A percentile compares a stretch with the other conserved stretches of the same genome.
These are phyloP conservation scores for Ceramica pisi DNA, from an alignment of 2,888 invertebrate species.

Conservation along the genomic window DNA sequence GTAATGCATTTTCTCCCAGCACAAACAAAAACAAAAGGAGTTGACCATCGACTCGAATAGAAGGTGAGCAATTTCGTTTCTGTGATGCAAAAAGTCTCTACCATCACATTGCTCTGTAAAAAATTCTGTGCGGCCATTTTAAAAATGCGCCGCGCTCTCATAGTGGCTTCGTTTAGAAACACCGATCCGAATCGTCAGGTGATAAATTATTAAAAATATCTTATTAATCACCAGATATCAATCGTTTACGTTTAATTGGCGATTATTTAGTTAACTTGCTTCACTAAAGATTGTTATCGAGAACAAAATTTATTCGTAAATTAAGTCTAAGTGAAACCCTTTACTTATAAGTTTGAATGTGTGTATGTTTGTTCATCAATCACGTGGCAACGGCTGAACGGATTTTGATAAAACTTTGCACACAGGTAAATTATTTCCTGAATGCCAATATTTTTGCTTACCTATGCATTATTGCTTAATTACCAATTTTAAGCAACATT, in stretches of 20 bases:
- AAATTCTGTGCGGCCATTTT: slow-evolving; percentile 80
- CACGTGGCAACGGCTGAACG: neutral
- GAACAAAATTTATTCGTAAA: slow-evolving; percentile 53
- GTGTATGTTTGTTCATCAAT: neutral
- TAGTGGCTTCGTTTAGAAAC: slow-evolving; percentile 72
- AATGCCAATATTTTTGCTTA: too few species aligned
- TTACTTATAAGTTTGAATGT: neutral
- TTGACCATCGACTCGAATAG: too few species aligned
- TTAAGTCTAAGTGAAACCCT: slow-evolving; percentile 60
- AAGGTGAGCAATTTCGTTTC: neutral
- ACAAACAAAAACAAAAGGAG: too few species aligned
- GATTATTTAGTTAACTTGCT: slow-evolving; percentile 80
- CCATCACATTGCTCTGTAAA: slow-evolving; percentile 71
- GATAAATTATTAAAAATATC: slow-evolving; percentile 88
- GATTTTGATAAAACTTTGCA: neutral
- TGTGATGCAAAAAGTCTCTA: slow-evolving; percentile 52
- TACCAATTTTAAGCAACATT: too few species aligned
- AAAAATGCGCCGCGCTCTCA: slow-evolving; percentile 80
- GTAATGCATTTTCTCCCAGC: too few species aligned
- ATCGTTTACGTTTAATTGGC: slow-evolving; percentile 83
- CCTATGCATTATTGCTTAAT: too few species aligned
- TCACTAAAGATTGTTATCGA: slow-evolving; percentile 70
- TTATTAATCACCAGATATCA: slow-evolving; percentile 85
- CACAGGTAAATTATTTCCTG: neutral
- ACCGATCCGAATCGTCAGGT: slow-evolving; percentile 81